phyloP scores from a whole-genome alignment of 2,888 invertebrate genomes.

The Amorpha juglandis region DNA sequence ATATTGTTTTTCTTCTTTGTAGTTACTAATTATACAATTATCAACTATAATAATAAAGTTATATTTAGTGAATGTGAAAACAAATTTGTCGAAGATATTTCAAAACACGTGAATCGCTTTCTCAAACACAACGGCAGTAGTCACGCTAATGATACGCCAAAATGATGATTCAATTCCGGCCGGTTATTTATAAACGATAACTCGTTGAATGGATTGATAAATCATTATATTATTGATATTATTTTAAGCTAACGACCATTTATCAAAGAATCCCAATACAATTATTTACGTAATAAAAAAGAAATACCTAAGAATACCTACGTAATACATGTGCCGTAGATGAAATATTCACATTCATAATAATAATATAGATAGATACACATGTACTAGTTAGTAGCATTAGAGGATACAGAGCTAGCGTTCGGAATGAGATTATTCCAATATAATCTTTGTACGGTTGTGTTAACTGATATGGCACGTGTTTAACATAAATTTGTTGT shows the following conservation, averaged over 20 bases:
- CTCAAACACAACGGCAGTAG: constrained; percentile 44
- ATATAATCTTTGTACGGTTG: constrained; percentile 55
- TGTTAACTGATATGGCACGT: constrained; percentile 46
- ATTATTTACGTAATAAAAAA: constrained; percentile 28
- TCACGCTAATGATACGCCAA: constrained; percentile 58
- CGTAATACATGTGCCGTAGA: neutral
- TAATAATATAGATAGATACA: neutral
- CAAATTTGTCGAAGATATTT: constrained; percentile 34
- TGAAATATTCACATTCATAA: constrained; percentile 13
- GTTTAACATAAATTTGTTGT: constrained; percentile 34
- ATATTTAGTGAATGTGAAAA: neutral
- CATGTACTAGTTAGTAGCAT: constrained; percentile 9
- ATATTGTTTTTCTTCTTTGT: neutral
- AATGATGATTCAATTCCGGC: constrained; percentile 59
- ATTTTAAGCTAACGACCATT: constrained; percentile 15
- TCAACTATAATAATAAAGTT: neutral
- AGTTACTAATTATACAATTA: neutral
- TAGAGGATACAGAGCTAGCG: constrained; percentile 32
- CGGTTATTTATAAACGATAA: constrained; percentile 28
- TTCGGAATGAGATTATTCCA: constrained; percentile 39
- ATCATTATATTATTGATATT: constrained; percentile 19
- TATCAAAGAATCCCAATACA: constrained; percentile 5
- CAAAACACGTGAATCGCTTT: constrained; percentile 37
- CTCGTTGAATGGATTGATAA: constrained; percentile 26
- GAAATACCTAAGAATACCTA: constrained; percentile 27